These are phyloP conservation scores for Chionis minor DNA, from an alignment of 2,113 vertebrate genomes.

Conservation along the genomic window DNA sequence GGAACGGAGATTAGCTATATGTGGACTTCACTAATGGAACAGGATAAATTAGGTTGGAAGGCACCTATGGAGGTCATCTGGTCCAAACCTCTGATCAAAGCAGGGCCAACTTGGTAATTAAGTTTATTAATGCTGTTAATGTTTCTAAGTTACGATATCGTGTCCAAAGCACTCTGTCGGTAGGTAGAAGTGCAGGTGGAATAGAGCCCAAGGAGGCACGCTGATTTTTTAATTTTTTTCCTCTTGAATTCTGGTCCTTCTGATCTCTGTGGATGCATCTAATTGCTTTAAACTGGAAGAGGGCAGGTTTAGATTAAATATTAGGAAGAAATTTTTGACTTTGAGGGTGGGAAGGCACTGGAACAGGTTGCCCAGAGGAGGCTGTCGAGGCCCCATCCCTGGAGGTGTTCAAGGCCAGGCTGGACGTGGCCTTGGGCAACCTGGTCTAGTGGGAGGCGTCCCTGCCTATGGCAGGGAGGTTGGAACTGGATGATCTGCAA, in stretches of 20 bases:
- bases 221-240: background rate
- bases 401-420: no score
- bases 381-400: no score
- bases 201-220: background rate
- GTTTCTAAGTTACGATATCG: background rate
- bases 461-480: no score
- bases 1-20: background rate
- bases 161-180: accelerated
- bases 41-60: background rate
- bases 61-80: background rate
- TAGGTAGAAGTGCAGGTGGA: background rate
- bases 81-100: background rate
- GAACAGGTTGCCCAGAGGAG: no score
- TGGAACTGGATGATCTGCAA: no score
- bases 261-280: background rate
- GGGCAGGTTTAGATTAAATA: no score
- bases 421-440: no score
- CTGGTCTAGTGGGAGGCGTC: no score
- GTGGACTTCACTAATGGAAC: background rate
- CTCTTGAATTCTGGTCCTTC: background rate
- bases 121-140: background rate
- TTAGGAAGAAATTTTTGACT: no score
- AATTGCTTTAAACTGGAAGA: no score
- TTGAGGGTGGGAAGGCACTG: no score
- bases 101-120: background rate